phyloP scores from a whole-genome alignment of 1,140 invertebrate genomes.

The Drosophila rhopaloa region DNA sequence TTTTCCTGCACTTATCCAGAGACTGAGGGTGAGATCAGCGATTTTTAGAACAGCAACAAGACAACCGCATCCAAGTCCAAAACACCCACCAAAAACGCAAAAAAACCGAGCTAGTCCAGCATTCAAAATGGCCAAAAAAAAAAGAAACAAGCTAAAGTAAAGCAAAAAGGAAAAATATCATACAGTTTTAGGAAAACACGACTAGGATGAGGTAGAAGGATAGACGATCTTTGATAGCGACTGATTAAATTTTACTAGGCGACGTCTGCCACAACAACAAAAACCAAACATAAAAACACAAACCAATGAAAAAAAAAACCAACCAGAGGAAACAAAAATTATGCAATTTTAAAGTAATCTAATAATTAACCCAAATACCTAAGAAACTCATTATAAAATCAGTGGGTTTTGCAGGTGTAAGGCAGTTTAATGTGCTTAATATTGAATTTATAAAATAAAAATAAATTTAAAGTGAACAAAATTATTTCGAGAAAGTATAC shows the following conservation, averaged over 20 bases:
- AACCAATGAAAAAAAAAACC: constrained; percentile 31
- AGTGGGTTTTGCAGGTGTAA: neutral
- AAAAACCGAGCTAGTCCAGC: constrained; percentile 64
- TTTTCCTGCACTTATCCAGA: constrained; percentile 90
- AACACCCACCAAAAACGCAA: constrained; percentile 46
- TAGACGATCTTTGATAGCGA: constrained; percentile 64
- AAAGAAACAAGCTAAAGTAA: constrained; percentile 8
- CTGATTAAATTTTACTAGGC: constrained; percentile 81
- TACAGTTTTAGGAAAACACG: constrained; percentile 30
- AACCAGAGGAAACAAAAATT: constrained; percentile 20
- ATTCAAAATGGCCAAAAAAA: constrained; percentile 63
- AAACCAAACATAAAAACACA: constrained; percentile 30
- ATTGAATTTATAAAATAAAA: neutral
- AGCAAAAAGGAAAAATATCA: constrained; percentile 47
- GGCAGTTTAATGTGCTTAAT: neutral
- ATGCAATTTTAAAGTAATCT: constrained; percentile 60
- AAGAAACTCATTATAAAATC: constrained; percentile 44
- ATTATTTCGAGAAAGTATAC: constrained; percentile 11
- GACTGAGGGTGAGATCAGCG: constrained; percentile 88
- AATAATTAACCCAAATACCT: constrained; percentile 76
- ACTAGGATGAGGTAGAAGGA: constrained; percentile 33
- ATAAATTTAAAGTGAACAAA: neutral
- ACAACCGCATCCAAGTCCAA: constrained; percentile 28
- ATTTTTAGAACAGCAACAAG: constrained; percentile 85
- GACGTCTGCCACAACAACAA: constrained; percentile 64